Conservation (phyloP, 2,888 invertebrate genomes). For the Flexamia atlantica region DNA sequence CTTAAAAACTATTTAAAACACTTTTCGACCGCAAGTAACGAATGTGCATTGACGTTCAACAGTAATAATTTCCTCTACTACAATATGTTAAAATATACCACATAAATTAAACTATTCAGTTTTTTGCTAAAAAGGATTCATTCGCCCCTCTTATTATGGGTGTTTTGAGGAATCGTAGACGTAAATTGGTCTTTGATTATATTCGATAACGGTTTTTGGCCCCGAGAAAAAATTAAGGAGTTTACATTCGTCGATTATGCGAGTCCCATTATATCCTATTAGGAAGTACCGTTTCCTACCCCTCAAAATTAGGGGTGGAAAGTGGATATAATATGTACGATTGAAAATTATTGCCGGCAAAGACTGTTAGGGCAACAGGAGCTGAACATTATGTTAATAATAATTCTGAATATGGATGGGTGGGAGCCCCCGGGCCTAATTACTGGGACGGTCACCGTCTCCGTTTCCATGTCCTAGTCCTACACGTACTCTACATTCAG, state of each 20-base stretch:
- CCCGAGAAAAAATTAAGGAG: not conserved
- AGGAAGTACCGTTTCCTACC: slow-evolving; percentile 28
- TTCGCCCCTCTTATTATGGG: no score
- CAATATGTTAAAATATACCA: no score
- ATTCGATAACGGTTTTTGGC: no score
- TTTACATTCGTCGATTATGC: slow-evolving; percentile 25
- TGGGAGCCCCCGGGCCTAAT: slow-evolving; percentile 6
- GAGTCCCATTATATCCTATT: slow-evolving; percentile 18
- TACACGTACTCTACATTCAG: not conserved
- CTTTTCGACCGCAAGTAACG: no score
- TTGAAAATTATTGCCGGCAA: slow-evolving; percentile 46
- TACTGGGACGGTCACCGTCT: not conserved
- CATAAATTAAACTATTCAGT: no score
- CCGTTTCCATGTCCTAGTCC: not conserved
- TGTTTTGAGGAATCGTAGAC: no score
- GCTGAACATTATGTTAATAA: slow-evolving; percentile 56
- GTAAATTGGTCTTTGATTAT: no score
- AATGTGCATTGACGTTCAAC: no score
- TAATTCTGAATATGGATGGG: slow-evolving; percentile 49
- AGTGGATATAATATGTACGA: slow-evolving; percentile 25
- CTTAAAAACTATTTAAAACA: no score
- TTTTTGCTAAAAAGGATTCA: no score
- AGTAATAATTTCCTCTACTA: no score
- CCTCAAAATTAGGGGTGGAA: slow-evolving; percentile 47
- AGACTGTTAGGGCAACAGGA: slow-evolving; percentile 28